Percentiles rank a stretch among this genome's conserved stretches.
Evolutionary conservation across 2,888 invertebrate species (phyloP).

Genomic region (Schizaphis graminum): DNA sequence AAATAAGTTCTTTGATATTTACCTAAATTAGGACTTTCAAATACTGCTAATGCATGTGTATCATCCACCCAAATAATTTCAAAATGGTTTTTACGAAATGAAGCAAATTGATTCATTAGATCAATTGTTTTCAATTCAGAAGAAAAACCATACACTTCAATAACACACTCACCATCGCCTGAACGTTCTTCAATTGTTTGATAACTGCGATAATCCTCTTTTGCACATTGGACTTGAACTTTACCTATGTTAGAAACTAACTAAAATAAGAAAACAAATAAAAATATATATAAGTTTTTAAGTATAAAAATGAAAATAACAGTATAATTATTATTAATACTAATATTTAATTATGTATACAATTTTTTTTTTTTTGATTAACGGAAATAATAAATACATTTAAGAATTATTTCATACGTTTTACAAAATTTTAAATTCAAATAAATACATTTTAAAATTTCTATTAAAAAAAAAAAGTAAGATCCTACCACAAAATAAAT

Average conservation of each 20-base stretch:
- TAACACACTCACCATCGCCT: slow-evolving; percentile 78
- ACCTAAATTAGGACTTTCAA: slow-evolving; percentile 87
- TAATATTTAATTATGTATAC: not conserved
- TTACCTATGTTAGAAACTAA: slow-evolving; percentile 82
- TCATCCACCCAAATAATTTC: slow-evolving; percentile 95
- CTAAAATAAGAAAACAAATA: slow-evolving; percentile 69
- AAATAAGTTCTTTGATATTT: slow-evolving; percentile 70
- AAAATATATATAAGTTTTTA: not conserved
- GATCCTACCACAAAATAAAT: not conserved
- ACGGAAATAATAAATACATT: not conserved
- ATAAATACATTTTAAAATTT: not conserved
- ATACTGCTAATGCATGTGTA: slow-evolving; percentile 89
- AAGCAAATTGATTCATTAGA: slow-evolving; percentile 81
- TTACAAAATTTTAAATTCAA: not conserved
- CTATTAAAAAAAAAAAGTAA: not conserved
- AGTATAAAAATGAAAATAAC: not conserved
- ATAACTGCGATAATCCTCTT: slow-evolving; percentile 78
- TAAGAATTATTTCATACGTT: not conserved
- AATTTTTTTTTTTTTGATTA: not conserved
- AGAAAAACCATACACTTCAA: slow-evolving; percentile 90
- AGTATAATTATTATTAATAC: too few species aligned
- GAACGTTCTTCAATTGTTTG: slow-evolving; percentile 73
- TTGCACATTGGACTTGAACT: slow-evolving; percentile 81
- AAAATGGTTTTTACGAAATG: slow-evolving; percentile 80
- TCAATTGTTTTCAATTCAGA: slow-evolving; percentile 86